Evolutionary conservation across 2,113 vertebrate species (phyloP), one percentile per base, ranked within the genome.

Genomic region (Erpornis zantholeuca): DNA sequence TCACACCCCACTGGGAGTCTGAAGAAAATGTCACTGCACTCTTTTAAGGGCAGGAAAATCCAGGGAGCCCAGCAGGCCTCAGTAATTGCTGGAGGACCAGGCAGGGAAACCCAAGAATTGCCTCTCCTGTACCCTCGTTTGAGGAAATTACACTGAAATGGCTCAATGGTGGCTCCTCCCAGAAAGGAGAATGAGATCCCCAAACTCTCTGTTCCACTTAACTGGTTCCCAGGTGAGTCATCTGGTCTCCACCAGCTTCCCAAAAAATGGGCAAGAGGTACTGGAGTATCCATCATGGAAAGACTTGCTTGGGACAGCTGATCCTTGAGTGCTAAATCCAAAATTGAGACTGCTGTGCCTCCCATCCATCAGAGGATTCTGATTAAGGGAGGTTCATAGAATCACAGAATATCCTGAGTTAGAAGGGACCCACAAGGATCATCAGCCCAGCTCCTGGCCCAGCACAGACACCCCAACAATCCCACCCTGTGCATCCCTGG

Each of bases 391-490:
- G 15, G 4, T 53, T 60, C 61, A 18, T 0, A 11, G 23, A 66
- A 66, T 2, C 17, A n/a, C 19, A 33, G 68, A 33, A 9, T 36
- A 5, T 25, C 27, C 11, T 60, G 45, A n/a, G 10, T 3, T 42
- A 42, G 49, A 40, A 71, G 35, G 11, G 25, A 42, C 25, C 15
- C 60, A n/a, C 45, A 66, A 3, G 8, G 36, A 29, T n/a, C 24
- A 60, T n/a, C 9, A 60, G 4, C 14, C 1, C 60, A 52, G 9
- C 28, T 2, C 27, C 8, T 50, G 12, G 0, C 14, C 42, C 35
- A 50, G 44, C 31, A 11, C 36, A 38, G 59, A 20, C 31, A 2
- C 31, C 22, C 42, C 68, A 38, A 6, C 6, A 59, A 19, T 0
- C 44, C 44, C 66, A 50, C 27, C 50, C 24, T 86, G 45, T 0